These are phyloP conservation scores for Anneissia japonica DNA, from an alignment of 35 echinoderm and acorn worm species.

Conservation along the genomic window DNA sequence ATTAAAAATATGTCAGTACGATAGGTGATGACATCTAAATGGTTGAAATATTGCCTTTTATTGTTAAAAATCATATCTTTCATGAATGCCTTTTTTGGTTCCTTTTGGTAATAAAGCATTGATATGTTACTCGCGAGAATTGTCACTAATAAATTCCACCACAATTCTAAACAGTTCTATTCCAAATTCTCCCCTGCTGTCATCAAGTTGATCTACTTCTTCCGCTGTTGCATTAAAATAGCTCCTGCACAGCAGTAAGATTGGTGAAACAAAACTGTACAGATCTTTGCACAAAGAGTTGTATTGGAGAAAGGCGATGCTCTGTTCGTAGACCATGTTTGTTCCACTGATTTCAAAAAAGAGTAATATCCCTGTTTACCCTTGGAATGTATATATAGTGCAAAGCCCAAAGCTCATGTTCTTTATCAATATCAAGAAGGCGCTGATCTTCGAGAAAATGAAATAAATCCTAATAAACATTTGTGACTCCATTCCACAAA, in stretches of 20 bases:
- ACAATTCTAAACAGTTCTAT: no score
- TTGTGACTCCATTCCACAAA: conserved; percentile 39
- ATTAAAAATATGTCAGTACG: no score
- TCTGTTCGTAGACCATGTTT: conserved; percentile 9
- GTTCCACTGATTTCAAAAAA: conserved; percentile 14
- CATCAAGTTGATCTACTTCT: no score
- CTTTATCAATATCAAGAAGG: conserved; percentile 26
- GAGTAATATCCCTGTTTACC: neutral
- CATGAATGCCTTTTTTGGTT: no score
- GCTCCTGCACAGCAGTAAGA: conserved; percentile 14
- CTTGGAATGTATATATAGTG: conserved; percentile 12
- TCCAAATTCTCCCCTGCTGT: no score
- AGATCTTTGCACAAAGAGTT: neutral
- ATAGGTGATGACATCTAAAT: no score
- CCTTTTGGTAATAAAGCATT: no score
- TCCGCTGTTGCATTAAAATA: neutral
- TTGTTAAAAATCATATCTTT: no score
- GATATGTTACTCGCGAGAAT: no score
- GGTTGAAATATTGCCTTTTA: no score
- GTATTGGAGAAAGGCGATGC: conserved; percentile 13
- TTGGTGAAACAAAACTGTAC: neutral
- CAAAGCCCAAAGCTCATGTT: conserved; percentile 25
- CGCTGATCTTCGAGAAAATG: conserved; percentile 9
- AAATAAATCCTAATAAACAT: conserved; percentile 52
- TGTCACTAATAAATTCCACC: no score